phyloP scores from a whole-genome alignment of 2,113 vertebrate genomes.

The Cepphus grylle region DNA sequence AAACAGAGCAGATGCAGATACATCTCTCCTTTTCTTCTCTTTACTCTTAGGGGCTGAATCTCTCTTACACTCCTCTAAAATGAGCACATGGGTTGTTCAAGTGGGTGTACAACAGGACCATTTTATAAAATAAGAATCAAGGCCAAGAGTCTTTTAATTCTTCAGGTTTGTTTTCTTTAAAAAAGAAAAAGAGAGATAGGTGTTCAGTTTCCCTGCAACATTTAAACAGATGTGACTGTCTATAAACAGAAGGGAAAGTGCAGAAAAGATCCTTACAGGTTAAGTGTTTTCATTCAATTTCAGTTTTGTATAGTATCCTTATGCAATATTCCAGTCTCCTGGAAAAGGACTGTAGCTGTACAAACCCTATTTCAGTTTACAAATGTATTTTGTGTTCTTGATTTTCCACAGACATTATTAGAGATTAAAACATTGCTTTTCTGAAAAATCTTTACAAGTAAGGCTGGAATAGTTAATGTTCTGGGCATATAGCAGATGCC shows the following conservation, averaged over 20 bases:
- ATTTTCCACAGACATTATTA: background rate
- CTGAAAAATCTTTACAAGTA: background rate
- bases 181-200: background rate
- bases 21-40: background rate
- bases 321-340: background rate
- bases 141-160: background rate
- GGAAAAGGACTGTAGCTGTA: background rate
- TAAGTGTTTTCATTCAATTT: background rate
- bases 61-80: background rate
- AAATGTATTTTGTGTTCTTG: background rate
- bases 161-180: background rate
- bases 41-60: background rate
- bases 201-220: background rate
- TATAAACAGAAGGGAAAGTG: constrained; percentile 1
- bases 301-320: background rate
- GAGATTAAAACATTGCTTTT: background rate
- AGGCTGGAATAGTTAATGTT: background rate
- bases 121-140: background rate
- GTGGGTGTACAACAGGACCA: background rate
- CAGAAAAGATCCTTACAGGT: background rate
- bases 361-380: background rate
- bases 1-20: constrained; percentile 54
- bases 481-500: background rate
- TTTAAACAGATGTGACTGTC: background rate
- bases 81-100: background rate